phyloP scores from a whole-genome alignment of 1,140 invertebrate species.

The Patella vulgata region DNA sequence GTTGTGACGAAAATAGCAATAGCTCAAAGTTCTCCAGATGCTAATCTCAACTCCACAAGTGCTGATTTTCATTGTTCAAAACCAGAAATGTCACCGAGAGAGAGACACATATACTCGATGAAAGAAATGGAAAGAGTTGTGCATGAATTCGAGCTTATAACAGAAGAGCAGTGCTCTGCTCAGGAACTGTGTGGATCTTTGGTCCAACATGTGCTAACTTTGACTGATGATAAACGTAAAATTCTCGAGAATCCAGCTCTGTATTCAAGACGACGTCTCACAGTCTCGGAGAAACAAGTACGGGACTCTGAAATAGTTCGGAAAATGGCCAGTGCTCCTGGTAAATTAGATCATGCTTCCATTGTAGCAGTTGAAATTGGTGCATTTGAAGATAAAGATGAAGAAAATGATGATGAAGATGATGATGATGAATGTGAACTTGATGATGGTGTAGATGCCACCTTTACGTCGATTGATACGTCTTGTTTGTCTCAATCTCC shows the following conservation, averaged over 20 bases:
- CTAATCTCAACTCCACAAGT: slow-evolving; percentile 36
- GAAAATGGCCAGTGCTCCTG: slow-evolving; percentile 75
- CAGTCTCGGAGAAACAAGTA: slow-evolving; percentile 53
- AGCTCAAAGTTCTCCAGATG: slow-evolving; percentile 62
- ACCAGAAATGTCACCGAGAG: slow-evolving; percentile 64
- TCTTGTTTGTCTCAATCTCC: slow-evolving; percentile 1
- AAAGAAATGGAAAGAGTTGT: slow-evolving; percentile 67
- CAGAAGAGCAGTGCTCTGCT: slow-evolving; percentile 62
- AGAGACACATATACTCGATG: slow-evolving; percentile 65
- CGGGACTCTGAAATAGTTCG: slow-evolving; percentile 62
- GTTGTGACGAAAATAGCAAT: slow-evolving; percentile 93
- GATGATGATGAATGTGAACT: slow-evolving; percentile 9
- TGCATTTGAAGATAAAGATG: slow-evolving; percentile 18
- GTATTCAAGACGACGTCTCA: slow-evolving; percentile 57
- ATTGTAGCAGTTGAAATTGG: slow-evolving; percentile 83
- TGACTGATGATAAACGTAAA: slow-evolving; percentile 64
- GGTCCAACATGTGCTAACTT: slow-evolving; percentile 62
- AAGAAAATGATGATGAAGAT: slow-evolving; percentile 8
- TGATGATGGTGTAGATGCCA: slow-evolving; percentile 1
- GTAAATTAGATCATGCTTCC: slow-evolving; percentile 93
- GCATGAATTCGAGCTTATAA: slow-evolving; percentile 64
- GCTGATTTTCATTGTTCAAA: slow-evolving; percentile 33
- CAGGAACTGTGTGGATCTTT: slow-evolving; percentile 65
- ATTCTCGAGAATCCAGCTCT: slow-evolving; percentile 63
- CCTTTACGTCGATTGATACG: not conserved